A percentile compares a stretch with the other conserved stretches of the same genome.
These are phyloP conservation scores for Callinectes sapidus DNA, from an alignment of 2,888 invertebrate species.

Conservation along the genomic window DNA sequence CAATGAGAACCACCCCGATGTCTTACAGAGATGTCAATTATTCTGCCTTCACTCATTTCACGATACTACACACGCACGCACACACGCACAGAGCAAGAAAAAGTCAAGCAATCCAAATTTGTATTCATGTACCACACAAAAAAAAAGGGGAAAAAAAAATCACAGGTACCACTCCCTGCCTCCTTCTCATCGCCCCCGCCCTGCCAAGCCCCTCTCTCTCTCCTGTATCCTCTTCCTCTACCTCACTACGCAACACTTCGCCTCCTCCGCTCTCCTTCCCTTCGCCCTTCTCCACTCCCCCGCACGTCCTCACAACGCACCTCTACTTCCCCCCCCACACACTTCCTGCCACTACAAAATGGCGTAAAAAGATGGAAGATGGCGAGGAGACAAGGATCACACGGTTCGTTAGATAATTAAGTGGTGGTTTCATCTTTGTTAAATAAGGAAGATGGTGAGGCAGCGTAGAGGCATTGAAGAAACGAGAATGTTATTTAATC, in stretches of 20 bases:
- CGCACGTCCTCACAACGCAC: not conserved
- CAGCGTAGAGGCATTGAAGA: not conserved
- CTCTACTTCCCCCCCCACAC: not conserved
- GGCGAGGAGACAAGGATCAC: not conserved
- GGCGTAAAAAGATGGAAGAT: not conserved
- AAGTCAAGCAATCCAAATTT: not conserved
- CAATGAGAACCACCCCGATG: too few species aligned
- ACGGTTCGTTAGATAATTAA: too few species aligned
- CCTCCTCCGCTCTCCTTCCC: not conserved
- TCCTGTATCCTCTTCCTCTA: not conserved
- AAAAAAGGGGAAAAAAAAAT: not conserved
- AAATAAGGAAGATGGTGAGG: not conserved
- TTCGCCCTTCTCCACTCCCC: conserved; percentile 18
- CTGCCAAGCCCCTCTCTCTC: not conserved
- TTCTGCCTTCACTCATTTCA: not conserved
- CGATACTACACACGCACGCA: not conserved
- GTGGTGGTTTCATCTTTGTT: not conserved
- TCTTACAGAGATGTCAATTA: too few species aligned
- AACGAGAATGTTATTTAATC: too few species aligned
- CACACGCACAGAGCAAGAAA: not conserved
- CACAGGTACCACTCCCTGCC: not conserved
- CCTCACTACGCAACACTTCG: not conserved
- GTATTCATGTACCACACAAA: not conserved
- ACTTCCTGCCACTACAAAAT: not conserved
- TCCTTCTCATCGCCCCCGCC: not conserved